Conservation (phyloP, 92 coral and sea anemone species). For the Phenganax subtilis region DNA sequence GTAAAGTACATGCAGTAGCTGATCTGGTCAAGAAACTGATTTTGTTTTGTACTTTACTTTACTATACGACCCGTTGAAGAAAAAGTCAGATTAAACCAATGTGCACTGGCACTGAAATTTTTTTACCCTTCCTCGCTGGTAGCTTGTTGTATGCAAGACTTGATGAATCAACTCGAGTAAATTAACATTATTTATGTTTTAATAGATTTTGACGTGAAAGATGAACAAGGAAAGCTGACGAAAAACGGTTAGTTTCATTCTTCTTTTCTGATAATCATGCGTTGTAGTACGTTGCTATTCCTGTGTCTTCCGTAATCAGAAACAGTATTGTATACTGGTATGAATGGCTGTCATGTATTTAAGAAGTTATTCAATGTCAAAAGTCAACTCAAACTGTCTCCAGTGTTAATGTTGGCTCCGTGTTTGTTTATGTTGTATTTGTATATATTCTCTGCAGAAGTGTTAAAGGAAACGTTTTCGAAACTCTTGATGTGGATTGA, state of each 20-base stretch:
- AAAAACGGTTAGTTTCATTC: neutral
- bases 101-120: too few species aligned
- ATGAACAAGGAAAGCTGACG: neutral
- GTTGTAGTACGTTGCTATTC: too few species aligned
- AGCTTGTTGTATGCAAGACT: neutral
- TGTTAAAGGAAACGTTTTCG: conserved; percentile 57
- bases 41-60: neutral
- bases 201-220: conserved; percentile 14
- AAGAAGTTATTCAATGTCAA: too few species aligned
- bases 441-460: conserved; percentile 40
- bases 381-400: neutral
- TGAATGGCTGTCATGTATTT: too few species aligned
- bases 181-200: neutral
- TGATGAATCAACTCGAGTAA: conserved; percentile 12
- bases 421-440: neutral
- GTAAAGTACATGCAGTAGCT: too few species aligned
- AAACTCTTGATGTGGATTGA: conserved; percentile 88
- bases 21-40: neutral
- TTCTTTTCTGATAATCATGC: too few species aligned
- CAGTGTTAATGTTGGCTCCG: neutral
- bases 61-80: too few species aligned
- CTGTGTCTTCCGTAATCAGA: too few species aligned
- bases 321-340: too few species aligned
- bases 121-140: too few species aligned
- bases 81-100: too few species aligned